Conservation (phyloP, 1,140 invertebrate genomes). For the Rhynchophorus ferrugineus region DNA sequence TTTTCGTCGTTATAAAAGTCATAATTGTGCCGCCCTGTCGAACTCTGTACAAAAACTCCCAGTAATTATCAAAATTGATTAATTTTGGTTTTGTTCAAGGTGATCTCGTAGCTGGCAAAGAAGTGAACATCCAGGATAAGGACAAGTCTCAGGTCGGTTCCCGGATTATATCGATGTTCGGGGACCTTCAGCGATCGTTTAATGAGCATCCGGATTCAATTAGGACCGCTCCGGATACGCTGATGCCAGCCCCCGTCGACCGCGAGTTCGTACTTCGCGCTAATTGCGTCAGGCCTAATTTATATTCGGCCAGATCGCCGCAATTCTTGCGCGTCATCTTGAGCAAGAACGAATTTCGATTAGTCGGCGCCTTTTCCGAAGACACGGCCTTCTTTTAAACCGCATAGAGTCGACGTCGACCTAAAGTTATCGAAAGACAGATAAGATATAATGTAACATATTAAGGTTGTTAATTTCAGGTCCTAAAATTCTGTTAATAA, state of each 20-base stretch:
- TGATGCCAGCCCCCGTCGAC: slow-evolving; percentile 50
- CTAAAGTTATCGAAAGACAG: no score
- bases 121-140: slow-evolving; percentile 29
- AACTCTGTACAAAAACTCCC: no score
- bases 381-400: slow-evolving; percentile 60
- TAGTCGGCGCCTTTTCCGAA: slow-evolving; percentile 63
- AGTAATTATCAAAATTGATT: no score
- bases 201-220: neutral
- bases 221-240: slow-evolving; percentile 2
- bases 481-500: no score
- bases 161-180: slow-evolving; percentile 54
- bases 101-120: slow-evolving; percentile 35
- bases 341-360: slow-evolving; percentile 53
- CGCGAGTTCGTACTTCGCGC: slow-evolving; percentile 64
- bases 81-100: neutral
- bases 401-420: no score
- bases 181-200: slow-evolving; percentile 43
- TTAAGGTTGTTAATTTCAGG: no score
- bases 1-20: no score
- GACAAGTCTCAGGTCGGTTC: slow-evolving; percentile 42
- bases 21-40: no score
- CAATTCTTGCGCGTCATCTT: slow-evolving; percentile 60
- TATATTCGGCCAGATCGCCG: slow-evolving; percentile 51
- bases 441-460: no score
- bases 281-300: slow-evolving; percentile 51